These are phyloP conservation scores for Rhinolophus sinicus DNA, from an alignment of 2,113 vertebrate species.

Conservation along the genomic window DNA sequence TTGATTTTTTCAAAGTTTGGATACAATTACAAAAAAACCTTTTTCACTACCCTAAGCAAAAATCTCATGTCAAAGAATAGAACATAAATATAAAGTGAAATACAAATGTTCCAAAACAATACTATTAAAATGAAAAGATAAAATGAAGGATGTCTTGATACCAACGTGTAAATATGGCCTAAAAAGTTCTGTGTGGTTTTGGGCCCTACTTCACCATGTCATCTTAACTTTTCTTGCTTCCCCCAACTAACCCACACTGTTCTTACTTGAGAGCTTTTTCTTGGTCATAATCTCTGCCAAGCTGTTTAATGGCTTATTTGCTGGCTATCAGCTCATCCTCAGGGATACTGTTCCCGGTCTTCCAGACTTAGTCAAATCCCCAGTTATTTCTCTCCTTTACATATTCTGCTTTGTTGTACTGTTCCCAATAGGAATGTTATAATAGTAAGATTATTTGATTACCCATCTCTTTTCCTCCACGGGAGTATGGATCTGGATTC, in stretches of 20 bases:
- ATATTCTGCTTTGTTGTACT: background rate
- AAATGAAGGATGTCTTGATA: background rate
- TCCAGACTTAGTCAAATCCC: background rate
- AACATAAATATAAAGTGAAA: background rate
- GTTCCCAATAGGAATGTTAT: background rate
- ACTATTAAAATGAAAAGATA: background rate
- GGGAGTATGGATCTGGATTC: background rate
- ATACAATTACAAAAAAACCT: background rate
- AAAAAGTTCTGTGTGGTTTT: background rate
- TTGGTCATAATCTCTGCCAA: background rate
- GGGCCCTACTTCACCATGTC: background rate
- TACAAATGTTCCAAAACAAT: background rate
- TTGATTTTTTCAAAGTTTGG: background rate
- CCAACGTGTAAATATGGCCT: background rate
- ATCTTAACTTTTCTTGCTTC: background rate
- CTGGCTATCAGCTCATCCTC: background rate
- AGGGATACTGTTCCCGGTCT: background rate
- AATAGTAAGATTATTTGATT: background rate
- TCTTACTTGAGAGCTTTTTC: background rate
- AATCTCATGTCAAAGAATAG: background rate
- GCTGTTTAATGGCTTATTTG: background rate
- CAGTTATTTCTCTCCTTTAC: background rate
- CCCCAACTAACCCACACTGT: accelerated
- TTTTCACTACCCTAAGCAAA: background rate
- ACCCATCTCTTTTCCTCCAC: background rate